Base-by-base conservation (phyloP, 30 jellyfish, hydroid and myxozoan genomes). In the Cassiopea andromeda region DNA sequence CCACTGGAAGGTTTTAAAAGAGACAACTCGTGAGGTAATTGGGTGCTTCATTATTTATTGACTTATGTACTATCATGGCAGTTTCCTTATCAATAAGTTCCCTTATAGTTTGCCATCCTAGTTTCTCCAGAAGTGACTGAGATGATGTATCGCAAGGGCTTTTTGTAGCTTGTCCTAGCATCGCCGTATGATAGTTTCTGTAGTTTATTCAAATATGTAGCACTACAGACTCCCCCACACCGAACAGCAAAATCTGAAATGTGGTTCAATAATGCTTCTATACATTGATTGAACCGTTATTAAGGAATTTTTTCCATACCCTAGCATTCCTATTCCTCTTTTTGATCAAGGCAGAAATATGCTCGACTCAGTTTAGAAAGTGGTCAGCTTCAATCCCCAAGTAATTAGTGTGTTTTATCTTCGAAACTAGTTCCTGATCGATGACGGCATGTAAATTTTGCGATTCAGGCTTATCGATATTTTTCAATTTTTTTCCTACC, bases 271-370 rank as follows among this genome's bases (percentile, higher is more conserved):
- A 8, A 49, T 17, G 61, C 85, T 48, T 76, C 44, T 76, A 38
- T 44, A 49, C 85, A 76, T 76, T 76, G 72, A 46, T 38, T 76
- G 85, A 76, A 76, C 15, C 72, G 85, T 76, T 12, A 44, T 46
- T 76, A 44, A 72, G 71, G 85, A 61, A 76, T 44, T n/a, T 76
- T 46, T 76, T 38, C 44, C 72, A 44, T 45, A 76, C 7, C 71
- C 1, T 44, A 76, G 61, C 72, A 48, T 73, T 44, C 69, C 85
- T 27, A 76, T 76, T 76, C 85, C 71, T 76, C 50, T 45, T 49
- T 46, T 76, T 76, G 45, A 66, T 19, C 45, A 66, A 66, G 15
- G 75, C 75, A 16, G 75, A 66, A 66, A 15, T 19, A 66, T 66
- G 75, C 75, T 66, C 19, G 7, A 13, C n/a, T 66, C 82, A 73